Conservation (phyloP, 2,113 vertebrate genomes). For the Ochotona princeps region DNA sequence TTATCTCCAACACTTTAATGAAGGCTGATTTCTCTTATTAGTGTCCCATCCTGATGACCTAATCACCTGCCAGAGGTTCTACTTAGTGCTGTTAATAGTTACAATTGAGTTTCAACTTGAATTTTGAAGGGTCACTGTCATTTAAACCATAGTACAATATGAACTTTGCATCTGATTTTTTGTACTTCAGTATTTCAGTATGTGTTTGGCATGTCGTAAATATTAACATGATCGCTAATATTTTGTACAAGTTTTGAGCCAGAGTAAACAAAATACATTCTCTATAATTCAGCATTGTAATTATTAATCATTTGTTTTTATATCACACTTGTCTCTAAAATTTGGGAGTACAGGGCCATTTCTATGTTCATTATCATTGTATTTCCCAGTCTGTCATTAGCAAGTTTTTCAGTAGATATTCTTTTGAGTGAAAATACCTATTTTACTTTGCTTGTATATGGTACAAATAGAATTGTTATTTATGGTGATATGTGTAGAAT, state of each 20-base stretch:
- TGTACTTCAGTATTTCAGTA: background rate
- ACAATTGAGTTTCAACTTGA: background rate
- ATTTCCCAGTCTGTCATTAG: background rate
- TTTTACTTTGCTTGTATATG: background rate
- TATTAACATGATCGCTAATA: slow-evolving; percentile 14
- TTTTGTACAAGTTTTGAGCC: background rate
- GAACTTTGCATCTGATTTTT: slow-evolving; percentile 29
- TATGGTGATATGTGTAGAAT: slow-evolving; percentile 4
- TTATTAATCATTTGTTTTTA: slow-evolving; percentile 5
- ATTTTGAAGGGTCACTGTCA: background rate
- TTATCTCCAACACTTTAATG: background rate
- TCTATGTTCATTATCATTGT: background rate
- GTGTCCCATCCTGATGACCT: background rate
- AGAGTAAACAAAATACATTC: background rate
- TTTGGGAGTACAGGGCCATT: background rate
- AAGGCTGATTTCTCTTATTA: background rate
- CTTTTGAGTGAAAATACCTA: slow-evolving; percentile 10
- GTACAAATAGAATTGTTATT: slow-evolving; percentile 13
- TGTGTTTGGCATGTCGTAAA: background rate
- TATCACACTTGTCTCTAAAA: background rate
- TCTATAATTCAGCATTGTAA: slow-evolving; percentile 22
- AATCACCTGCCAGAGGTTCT: background rate
- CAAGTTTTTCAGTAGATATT: background rate
- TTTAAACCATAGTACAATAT: background rate
- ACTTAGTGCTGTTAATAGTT: background rate